Conservation (phyloP, 1,140 invertebrate genomes). For the Diachasma alloeum region DNA sequence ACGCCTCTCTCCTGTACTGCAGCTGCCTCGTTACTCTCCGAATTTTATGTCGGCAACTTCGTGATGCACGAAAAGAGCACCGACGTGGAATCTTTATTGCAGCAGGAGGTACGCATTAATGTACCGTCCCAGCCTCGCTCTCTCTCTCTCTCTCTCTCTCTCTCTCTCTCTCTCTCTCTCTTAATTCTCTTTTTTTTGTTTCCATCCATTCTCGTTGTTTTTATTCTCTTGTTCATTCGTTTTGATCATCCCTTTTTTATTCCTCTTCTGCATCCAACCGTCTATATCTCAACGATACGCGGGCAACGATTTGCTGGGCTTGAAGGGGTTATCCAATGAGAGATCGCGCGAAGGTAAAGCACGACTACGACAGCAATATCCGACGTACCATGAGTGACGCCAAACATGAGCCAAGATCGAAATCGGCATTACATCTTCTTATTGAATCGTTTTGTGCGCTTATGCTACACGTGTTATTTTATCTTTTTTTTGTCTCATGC, state of each 20-base stretch:
- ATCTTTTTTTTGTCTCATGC: slow-evolving; percentile 31
- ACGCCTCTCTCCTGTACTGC: slow-evolving; percentile 16
- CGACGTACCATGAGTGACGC: slow-evolving; percentile 11
- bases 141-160: slow-evolving; percentile 23
- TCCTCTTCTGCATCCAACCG: neutral
- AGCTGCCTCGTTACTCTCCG: slow-evolving; percentile 28
- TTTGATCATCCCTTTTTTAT: slow-evolving; percentile 20
- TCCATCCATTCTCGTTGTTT: too few species aligned
- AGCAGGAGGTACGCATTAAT: slow-evolving; percentile 19
- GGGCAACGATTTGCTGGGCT: slow-evolving; percentile 3
- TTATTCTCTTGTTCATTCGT: slow-evolving; percentile 31
- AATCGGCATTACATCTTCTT: slow-evolving; percentile 20
- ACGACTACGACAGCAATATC: slow-evolving; percentile 8
- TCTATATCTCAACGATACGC: neutral
- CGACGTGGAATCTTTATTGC: slow-evolving; percentile 23
- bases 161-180: too few species aligned
- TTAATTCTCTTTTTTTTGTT: too few species aligned
- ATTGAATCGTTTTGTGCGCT: slow-evolving; percentile 10
- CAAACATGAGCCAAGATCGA: slow-evolving; percentile 16
- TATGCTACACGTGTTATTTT: slow-evolving; percentile 20
- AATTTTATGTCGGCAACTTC: slow-evolving; percentile 22
- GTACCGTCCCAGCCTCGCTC: slow-evolving; percentile 7
- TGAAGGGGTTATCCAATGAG: slow-evolving; percentile 9
- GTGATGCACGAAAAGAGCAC: slow-evolving; percentile 20
- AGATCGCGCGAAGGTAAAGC: slow-evolving; percentile 20